phyloP scores from a whole-genome alignment of 1,140 invertebrate species.

The Trichonephila clavata region DNA sequence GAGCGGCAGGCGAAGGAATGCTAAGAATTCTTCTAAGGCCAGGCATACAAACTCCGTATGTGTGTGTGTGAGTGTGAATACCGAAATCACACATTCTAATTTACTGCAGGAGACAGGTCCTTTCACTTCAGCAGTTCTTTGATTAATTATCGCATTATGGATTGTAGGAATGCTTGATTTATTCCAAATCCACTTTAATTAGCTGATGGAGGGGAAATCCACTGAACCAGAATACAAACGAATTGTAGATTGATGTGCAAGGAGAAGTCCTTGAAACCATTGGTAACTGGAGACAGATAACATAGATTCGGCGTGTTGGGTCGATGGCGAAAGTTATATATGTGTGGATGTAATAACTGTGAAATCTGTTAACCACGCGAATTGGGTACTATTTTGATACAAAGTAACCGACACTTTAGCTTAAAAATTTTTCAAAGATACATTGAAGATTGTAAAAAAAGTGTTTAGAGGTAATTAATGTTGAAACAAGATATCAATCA shows the following conservation, averaged over 20 bases:
- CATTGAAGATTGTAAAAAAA: too few relatives aligned
- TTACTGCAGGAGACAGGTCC: not conserved
- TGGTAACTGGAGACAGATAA: too few relatives aligned
- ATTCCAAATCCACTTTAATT: conserved; percentile 26
- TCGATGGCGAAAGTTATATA: too few relatives aligned
- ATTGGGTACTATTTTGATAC: too few relatives aligned
- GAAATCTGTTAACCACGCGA: too few relatives aligned
- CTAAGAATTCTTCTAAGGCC: conserved; percentile 7
- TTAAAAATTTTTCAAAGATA: too few relatives aligned
- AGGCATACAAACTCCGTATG: not conserved
- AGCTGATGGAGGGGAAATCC: not conserved
- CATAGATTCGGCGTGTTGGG: too few relatives aligned
- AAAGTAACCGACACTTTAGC: too few relatives aligned
- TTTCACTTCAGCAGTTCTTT: not conserved
- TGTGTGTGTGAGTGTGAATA: not conserved
- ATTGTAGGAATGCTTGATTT: conserved; percentile 13
- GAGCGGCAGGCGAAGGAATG: not conserved
- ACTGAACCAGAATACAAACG: not conserved
- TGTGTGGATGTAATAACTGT: too few relatives aligned
- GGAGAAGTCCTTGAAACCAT: not conserved
- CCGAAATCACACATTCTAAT: conserved; percentile 24
- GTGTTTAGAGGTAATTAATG: too few relatives aligned
- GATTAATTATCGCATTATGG: conserved; percentile 35
- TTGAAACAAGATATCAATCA: too few relatives aligned
- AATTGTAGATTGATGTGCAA: not conserved